Evolutionary conservation across 2,888 invertebrate genomes (phyloP).

Genomic region (Eulithis testata): DNA sequence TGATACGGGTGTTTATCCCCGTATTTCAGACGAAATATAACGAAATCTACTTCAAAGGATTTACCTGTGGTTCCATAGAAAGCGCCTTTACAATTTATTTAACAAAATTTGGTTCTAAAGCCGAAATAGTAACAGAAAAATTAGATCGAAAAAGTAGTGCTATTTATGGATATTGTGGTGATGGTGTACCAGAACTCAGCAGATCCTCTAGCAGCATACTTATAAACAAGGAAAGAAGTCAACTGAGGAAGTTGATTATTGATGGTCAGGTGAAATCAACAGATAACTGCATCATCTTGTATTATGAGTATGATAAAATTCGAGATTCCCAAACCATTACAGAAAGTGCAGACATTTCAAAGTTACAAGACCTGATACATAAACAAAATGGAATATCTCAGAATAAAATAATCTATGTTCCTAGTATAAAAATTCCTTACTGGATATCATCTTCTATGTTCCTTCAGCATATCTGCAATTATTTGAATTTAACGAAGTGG

Average conservation of each 20-base stretch:
- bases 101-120: conserved; percentile 52
- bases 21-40: conserved; percentile 41
- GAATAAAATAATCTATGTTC: conserved; percentile 32
- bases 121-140: conserved; percentile 39
- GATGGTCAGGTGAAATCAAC: conserved; percentile 48
- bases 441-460: conserved; percentile 72
- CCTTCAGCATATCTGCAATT: conserved; percentile 67
- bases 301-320: conserved; percentile 67
- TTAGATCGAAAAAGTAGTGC: conserved; percentile 37
- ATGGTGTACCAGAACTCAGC: conserved; percentile 30
- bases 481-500: conserved; percentile 66
- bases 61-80: conserved; percentile 31
- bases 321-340: conserved; percentile 65
- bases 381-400: conserved; percentile 44
- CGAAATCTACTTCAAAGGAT: conserved; percentile 61
- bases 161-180: conserved; percentile 59
- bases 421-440: conserved; percentile 47
- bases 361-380: conserved; percentile 59
- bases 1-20: conserved; percentile 60
- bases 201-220: conserved; percentile 49
- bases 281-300: conserved; percentile 60
- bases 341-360: conserved; percentile 55
- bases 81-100: conserved; percentile 58
- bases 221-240: conserved; percentile 44
- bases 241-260: conserved; percentile 55